Conservation (phyloP, 2,888 invertebrate species). For the Aporophyla nigra region DNA sequence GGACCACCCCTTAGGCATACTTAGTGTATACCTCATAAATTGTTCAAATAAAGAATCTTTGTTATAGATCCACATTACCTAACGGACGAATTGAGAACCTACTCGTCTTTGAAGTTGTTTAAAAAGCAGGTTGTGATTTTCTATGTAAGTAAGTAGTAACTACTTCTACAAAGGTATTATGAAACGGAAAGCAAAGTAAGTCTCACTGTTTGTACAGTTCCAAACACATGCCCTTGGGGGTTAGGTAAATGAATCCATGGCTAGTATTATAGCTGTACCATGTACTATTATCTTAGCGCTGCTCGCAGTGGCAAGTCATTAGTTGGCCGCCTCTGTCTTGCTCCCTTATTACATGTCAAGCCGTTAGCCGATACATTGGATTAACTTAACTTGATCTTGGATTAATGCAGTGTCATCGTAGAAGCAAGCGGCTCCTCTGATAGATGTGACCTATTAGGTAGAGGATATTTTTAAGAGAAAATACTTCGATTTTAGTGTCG, state of each 20-base stretch:
- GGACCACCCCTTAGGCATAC: too few species aligned
- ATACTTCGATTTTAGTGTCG: too few species aligned
- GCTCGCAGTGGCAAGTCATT: constrained; percentile 61
- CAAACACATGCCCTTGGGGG: constrained; percentile 48
- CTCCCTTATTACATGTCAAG: constrained; percentile 62
- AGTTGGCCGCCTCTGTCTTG: constrained; percentile 57
- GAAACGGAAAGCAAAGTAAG: neutral
- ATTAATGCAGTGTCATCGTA: constrained; percentile 34
- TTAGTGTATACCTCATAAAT: too few species aligned
- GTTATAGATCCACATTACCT: too few species aligned
- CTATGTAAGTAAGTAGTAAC: neutral
- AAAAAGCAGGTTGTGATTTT: neutral
- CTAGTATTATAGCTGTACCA: constrained; percentile 44
- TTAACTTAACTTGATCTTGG: constrained; percentile 41
- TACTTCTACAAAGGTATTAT: neutral
- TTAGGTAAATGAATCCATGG: constrained; percentile 50
- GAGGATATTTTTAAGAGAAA: neutral
- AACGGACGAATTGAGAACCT: too few species aligned
- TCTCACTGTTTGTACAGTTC: constrained; percentile 29
- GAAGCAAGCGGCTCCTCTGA: neutral
- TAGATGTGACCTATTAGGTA: neutral
- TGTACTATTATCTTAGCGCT: constrained; percentile 55
- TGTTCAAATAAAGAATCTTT: neutral
- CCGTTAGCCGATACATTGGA: constrained; percentile 57
- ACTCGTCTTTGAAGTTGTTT: rapidly evolving